Conservation (phyloP, 2,888 invertebrate species). For the Villa cingulata region DNA sequence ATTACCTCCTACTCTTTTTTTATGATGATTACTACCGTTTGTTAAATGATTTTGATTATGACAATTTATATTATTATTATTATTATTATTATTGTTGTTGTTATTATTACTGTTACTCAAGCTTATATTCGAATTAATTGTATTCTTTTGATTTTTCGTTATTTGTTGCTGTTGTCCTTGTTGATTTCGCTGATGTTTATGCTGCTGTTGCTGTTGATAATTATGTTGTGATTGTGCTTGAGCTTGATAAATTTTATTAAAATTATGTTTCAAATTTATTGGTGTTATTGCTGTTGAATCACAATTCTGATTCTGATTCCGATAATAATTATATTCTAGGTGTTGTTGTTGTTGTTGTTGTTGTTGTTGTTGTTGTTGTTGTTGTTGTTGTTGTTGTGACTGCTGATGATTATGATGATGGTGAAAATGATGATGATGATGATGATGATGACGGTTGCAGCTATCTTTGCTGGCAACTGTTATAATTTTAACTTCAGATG, state of each 20-base stretch:
- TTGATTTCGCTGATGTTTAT: not conserved
- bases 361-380: too few relatives aligned
- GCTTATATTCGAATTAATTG: too few relatives aligned
- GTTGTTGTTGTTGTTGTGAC: too few relatives aligned
- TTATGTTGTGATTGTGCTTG: too few relatives aligned
- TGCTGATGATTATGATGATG: too few relatives aligned
- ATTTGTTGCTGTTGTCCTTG: not conserved
- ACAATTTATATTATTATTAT: not conserved
- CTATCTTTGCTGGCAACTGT: constrained; percentile 13
- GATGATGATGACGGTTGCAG: not conserved
- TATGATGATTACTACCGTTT: not conserved
- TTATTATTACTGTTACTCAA: not conserved
- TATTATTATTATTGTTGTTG: not conserved
- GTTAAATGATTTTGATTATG: too few relatives aligned
- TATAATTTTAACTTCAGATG: constrained; percentile 16
- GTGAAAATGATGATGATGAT: too few relatives aligned
- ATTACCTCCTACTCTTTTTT: not conserved
- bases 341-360: too few relatives aligned
- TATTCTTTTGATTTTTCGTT: too few relatives aligned
- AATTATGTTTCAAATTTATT: not conserved
- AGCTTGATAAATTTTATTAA: not conserved
- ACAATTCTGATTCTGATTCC: not conserved
- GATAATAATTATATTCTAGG: too few relatives aligned
- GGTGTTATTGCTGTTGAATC: not conserved
- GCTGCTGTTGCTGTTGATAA: not conserved